Evolutionary conservation across 2,888 invertebrate genomes (phyloP), one percentile per base, ranked within the genome.

Genomic region (Eristalis arbustorum): DNA sequence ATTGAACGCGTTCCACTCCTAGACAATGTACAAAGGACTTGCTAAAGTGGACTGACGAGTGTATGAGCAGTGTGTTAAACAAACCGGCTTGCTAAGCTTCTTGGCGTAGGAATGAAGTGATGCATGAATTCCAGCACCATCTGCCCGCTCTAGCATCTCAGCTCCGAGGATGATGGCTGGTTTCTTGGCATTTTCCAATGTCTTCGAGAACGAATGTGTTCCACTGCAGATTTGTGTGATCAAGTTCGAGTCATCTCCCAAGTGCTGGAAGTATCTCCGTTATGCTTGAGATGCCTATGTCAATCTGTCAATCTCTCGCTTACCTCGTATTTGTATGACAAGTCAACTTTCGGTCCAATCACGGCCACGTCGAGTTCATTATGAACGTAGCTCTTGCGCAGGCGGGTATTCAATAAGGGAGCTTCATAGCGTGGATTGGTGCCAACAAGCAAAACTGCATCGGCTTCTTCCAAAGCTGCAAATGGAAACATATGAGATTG

Each of bases 361-460:
- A 98, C 93, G 0, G 97, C 99, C 61, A 99, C 94, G 87, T 96
- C 94, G 22, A 97, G 94, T 91, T 99, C 98, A 92, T 97, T 98
- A 91, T 99, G 98, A n/a, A 99, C 94, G 94, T 96, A 99, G 81
- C 96, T 96, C 93, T 99, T 99, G 82, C 99, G 95, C 88, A 99
- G 95, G 90, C 99, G 95, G 0, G 99, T 96, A 93, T 99, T 99
- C 81, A 99, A 94, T 37, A 99, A 94, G 0, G 99, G 99, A 57
- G 99, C 99, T 93, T 99, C 99, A 92, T 97, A 98, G 71, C 99
- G 95, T 0, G 98, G 98, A 94, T 99, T 99, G 1, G 98, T 98
- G 75, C 99, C 99, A 89, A 99, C 95, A 71, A 99, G 93, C 0
- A 99, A 93, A 23, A 99, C 95, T 77, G 97, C 95, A 93, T 99